Base-by-base conservation (phyloP, 1,140 invertebrate species). In the Papilio glaucus region DNA sequence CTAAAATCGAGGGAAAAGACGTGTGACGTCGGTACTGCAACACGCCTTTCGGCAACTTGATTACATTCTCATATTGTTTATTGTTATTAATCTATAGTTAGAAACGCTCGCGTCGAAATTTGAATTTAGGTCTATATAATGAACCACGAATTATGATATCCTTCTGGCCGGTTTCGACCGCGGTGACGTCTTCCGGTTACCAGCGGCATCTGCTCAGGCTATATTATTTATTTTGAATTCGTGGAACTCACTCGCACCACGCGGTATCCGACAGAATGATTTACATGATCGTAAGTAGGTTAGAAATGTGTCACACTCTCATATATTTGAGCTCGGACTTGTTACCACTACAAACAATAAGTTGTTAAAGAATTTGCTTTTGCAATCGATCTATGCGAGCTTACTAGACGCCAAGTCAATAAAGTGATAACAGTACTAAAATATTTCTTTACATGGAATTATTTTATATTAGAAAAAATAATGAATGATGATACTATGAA, bases 1-100 rank as follows among this genome's bases (percentile, higher is more conserved):
- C 71, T 63, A 29, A 76, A 57, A 78, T 79, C 81, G 77, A 72
- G 83, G 83, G 82, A 85, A 87, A 81, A 83, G 77, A 76, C 60
- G 63, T 63, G 45, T 49, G 73, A 72, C 71, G 73, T 75, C 73
- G 57, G 74, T 69, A 72, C 60, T 69, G 71, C 76, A 72, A 73
- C 72, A 67, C 37, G 68, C 49, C 57, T 75, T 74, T 29, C 75
- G 74, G 49, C 67, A 63, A 72, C 71, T 74, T 77, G 67, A 78
- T 73, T 70, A 73, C 75, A 63, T 37, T 74, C 26, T 6, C 3
- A 45, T n/a, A 63, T 57, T 69, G 67, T 69, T 69, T 69, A 69
- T 53, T 69, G 24, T 15, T 62, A 53, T 69, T 69, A 37, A 53
- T 53, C 67, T 33, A 69, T 53, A 49, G 29, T 37, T 53, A 69